Evolutionary conservation across 2,797 vertebrate genomes (phyloP).

Genomic region (Acanthiza pusilla): DNA sequence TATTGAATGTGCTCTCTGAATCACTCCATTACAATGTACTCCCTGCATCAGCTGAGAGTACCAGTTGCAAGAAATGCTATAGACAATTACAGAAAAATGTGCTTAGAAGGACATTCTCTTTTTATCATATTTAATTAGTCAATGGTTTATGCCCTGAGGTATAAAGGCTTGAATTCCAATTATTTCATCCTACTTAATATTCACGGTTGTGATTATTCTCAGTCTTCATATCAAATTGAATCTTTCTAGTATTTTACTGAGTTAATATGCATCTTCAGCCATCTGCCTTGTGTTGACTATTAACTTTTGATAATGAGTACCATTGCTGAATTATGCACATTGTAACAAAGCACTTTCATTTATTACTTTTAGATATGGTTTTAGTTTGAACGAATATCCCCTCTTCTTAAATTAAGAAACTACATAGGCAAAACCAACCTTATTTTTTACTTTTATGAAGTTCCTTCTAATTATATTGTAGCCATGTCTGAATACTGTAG

Average conservation of each 20-base stretch:
- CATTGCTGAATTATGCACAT: neutral
- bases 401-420: neutral
- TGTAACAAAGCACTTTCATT: neutral
- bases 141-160: neutral
- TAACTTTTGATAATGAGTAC: neutral
- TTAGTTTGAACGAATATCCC: neutral
- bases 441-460: neutral
- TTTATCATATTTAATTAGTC: neutral
- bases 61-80: neutral
- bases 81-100: neutral
- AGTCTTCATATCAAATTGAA: neutral
- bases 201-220: neutral
- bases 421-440: neutral
- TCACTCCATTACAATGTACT: neutral
- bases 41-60: neutral
- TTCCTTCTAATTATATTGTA: neutral
- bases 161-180: neutral
- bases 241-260: neutral
- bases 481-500: neutral
- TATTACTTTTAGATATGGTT: neutral
- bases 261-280: neutral
- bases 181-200: conserved; percentile 19
- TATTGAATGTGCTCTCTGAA: neutral
- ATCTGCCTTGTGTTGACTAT: neutral
- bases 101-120: neutral